A percentile compares a stretch with the other conserved stretches of the same genome.
phyloP scores from a whole-genome alignment of 2,113 vertebrate genomes.

The Periophthalmus modestus region DNA sequence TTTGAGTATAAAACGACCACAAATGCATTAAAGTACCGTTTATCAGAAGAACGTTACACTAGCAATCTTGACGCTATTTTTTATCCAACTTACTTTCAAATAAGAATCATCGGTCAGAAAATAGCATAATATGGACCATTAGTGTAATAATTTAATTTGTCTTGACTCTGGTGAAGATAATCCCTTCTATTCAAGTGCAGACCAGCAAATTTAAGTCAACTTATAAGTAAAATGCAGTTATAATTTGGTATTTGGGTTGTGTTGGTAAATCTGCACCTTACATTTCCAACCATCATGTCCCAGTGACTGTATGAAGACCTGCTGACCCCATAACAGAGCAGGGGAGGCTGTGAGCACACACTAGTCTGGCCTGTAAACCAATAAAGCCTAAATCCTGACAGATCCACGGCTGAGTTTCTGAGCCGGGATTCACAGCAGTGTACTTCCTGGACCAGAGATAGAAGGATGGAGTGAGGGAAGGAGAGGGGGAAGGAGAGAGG shows the following conservation, averaged over 20 bases:
- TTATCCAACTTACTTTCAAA: too few species aligned
- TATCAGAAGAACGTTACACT: too few species aligned
- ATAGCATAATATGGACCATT: too few species aligned
- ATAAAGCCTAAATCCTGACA: conserved; percentile 43
- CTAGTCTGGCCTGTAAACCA: conserved; percentile 25
- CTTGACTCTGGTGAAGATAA: too few species aligned
- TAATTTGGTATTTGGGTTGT: background rate
- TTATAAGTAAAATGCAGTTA: too few species aligned
- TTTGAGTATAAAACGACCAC: too few species aligned
- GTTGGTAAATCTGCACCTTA: background rate
- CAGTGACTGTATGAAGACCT: background rate
- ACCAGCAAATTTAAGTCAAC: too few species aligned
- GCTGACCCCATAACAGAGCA: background rate
- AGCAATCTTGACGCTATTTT: too few species aligned
- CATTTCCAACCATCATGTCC: background rate
- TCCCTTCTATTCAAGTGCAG: too few species aligned
- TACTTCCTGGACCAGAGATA: conserved; percentile 28
- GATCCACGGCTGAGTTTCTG: conserved; percentile 19
- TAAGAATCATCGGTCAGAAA: too few species aligned
- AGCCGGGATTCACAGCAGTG: conserved; percentile 10
- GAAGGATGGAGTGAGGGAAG: background rate
- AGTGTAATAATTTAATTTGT: too few species aligned
- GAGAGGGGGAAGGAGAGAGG: background rate
- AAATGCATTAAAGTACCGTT: too few species aligned
- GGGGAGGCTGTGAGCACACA: conserved; percentile 18